Base-by-base conservation (phyloP, 2,113 vertebrate genomes). In the Bos javanicus region DNA sequence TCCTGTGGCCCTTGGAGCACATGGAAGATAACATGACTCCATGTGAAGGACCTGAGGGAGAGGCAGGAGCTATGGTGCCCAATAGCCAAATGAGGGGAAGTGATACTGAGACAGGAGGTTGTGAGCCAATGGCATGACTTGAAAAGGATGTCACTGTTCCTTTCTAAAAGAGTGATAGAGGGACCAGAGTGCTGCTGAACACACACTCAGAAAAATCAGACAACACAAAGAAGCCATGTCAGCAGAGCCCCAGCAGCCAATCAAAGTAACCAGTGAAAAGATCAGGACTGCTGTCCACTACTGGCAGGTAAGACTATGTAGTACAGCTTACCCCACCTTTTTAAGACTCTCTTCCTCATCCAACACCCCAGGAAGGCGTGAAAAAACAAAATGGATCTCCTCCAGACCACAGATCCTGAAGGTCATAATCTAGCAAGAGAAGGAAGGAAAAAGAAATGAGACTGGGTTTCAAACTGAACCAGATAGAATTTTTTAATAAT, bases 401-500 rank as follows among this genome's bases (percentile, higher is more conserved):
- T 85, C 21, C 56, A 7, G 11, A 33, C 50, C 19, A 8, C 2
- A 56, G 7, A 12, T 46, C 52, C n/a, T 50, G 10, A 92, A 43
- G 28, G 28, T 48, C 48, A 57, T 59, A 17, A 82, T 19, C 87
- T 39, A 90, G 39, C 54, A 78, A 90, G 39, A 87, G 50, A 90
- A 36, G 50, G 21, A 60, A 43, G 5, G 7, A 21, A 90, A 26
- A 78, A 82, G 25, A 95, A 33, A 46, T 50, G 48, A 81, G 33
- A 52, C 6, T 80, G 64, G 16, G 52, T 90, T 82, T 93, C 39
- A 74, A 86, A 95, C 3, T 64, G 39, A 17, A 67, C 12, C 54
- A 52, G 87, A 86, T 0, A 48, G 93, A 74, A 76, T 15, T 76
- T 64, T 90, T 92, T 64, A 96, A 74, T 57, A 85, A 76, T 52